Evolutionary conservation across 2,113 vertebrate species (phyloP), one percentile per base, ranked within the genome.

Genomic region (Thalassarche chlororhynchos): DNA sequence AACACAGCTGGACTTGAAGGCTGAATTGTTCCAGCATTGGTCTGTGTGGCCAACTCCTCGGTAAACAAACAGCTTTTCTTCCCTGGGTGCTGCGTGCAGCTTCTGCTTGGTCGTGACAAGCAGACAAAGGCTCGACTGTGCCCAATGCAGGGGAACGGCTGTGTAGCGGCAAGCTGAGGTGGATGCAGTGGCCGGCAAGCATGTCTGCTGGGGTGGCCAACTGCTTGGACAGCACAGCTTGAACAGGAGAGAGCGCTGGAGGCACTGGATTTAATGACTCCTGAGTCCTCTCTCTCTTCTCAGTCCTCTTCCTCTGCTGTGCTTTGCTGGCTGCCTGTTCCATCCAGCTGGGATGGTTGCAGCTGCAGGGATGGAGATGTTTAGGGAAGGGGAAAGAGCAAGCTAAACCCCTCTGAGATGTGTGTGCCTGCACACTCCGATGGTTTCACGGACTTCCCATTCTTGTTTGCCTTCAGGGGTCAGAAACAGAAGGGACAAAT

Each of bases 121-220:
- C 0, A 3, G 77, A 89, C 69, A 66, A 70, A 69, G 51, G 69
- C 58, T 32, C 1, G 7, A 7, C 57, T 81, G 85, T 89, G 64
- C 75, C 61, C 34, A 1, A 0, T 0, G 26, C 28, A 6, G 52
- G 60, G 58, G 34, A 72, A 23, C 0, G 6, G 23, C 51, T 31
- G 17, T 0, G 26, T 8, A 8, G 17, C 2, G 0, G n/a, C 5
- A 10, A 32, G 34, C 49, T 28, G 69, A 52, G 51, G 34, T 18
- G 70, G 79, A 16, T 10, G 38, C 26, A 4, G 78, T 6, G 17
- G 46, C 38, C 1, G 0, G 46, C 52, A 44, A 65, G 52, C 1
- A 2, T 34, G 34, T 16, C 65, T 75, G 55, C 40, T 55, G 60
- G 54, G 78, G n/a, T 62, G 71, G 72, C 58, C 46, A 54, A 12